phyloP scores from a whole-genome alignment of 2,113 vertebrate species.

The Tachuris rubrigastra region DNA sequence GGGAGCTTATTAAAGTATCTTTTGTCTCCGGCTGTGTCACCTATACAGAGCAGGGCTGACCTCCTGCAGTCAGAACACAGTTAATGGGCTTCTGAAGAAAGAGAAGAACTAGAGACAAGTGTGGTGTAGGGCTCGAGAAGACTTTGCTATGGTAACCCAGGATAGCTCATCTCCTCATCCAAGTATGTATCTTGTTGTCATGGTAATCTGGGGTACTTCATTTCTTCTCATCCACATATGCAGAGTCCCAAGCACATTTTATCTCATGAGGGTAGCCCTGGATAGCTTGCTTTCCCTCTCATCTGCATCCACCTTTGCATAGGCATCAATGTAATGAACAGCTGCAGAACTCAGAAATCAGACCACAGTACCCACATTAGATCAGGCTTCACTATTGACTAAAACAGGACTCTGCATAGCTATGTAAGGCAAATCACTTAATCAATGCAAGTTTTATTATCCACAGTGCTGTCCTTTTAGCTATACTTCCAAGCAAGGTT shows the following conservation, averaged over 20 bases:
- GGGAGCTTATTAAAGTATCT: neutral
- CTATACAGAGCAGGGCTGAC: neutral
- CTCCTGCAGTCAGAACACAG: neutral
- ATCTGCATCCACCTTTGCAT: neutral
- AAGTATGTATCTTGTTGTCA: neutral
- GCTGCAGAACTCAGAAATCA: neutral
- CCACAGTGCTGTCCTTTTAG: neutral
- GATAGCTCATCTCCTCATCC: neutral
- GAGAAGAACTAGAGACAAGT: neutral
- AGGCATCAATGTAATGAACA: neutral
- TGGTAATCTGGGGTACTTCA: neutral
- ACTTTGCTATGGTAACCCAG: neutral
- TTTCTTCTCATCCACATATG: fast-evolving
- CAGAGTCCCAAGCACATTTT: fast-evolving
- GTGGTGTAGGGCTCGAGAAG: neutral
- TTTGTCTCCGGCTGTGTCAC: neutral
- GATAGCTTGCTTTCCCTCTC: neutral
- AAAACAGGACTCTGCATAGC: neutral
- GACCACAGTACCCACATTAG: neutral
- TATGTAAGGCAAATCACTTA: neutral
- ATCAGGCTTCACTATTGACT: neutral
- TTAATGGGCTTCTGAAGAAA: neutral
- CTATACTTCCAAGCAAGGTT: neutral
- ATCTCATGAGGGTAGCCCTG: neutral
- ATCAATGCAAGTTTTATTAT: neutral